A percentile compares a stretch with the other conserved stretches of the same genome.
Evolutionary conservation across 2,888 invertebrate genomes (phyloP).

Genomic region (Invenusta paracnida): DNA sequence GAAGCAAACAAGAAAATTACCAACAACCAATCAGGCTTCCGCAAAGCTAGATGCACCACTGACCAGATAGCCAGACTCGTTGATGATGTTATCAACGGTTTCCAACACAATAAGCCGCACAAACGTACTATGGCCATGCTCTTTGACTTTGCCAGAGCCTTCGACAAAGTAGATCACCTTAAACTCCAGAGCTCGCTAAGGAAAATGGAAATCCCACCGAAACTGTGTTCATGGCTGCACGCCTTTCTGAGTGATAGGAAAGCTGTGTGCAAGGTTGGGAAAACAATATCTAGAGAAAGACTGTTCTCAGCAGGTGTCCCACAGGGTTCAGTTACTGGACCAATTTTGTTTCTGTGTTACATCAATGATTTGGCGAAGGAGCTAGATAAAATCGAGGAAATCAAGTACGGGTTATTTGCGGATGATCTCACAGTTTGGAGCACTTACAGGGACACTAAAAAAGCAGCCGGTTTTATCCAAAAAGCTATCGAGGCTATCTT

Average conservation of each 20-base stretch:
- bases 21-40: no score
- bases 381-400: neutral
- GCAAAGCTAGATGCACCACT: no score
- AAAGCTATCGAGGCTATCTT: neutral
- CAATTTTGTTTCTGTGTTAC: neutral
- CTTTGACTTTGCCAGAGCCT: no score
- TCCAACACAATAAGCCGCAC: no score
- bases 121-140: no score
- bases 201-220: no score
- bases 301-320: neutral
- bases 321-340: slow-evolving; percentile 11
- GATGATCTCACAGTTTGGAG: neutral
- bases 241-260: neutral
- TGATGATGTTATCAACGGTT: no score
- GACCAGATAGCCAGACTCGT: no score
- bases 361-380: neutral
- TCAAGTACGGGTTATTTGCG: neutral
- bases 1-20: no score
- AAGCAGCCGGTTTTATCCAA: neutral
- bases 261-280: neutral
- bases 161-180: no score
- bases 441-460: neutral
- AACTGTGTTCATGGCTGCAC: neutral
- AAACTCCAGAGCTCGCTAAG: no score
- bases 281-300: neutral